A percentile compares a stretch with the other conserved stretches of the same genome.
Evolutionary conservation across 2,113 vertebrate species (phyloP).

Genomic region (Brevimyrus niger): DNA sequence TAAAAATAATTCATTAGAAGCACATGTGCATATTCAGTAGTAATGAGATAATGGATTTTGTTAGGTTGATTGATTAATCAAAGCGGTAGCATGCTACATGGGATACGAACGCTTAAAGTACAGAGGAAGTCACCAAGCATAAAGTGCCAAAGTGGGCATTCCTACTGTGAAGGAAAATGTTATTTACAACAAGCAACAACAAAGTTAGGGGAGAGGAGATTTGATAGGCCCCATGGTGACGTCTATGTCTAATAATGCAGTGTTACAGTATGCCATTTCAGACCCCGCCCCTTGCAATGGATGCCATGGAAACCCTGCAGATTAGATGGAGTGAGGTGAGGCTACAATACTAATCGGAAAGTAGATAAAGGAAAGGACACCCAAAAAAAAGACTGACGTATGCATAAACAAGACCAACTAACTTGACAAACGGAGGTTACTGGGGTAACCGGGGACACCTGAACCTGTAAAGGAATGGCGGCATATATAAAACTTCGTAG

Average conservation of each 20-base stretch:
- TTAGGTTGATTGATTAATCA: constrained; percentile 85
- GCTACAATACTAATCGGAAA: constrained; percentile 63
- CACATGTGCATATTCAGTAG: constrained; percentile 64
- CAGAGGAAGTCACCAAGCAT: constrained; percentile 76
- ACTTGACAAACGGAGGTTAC: constrained; percentile 98
- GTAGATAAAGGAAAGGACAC: constrained; percentile 56
- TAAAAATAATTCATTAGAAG: constrained; percentile 43
- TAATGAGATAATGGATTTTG: constrained; percentile 58
- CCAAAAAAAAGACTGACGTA: constrained; percentile 70
- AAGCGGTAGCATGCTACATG: constrained; percentile 87
- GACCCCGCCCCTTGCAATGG: constrained; percentile 73
- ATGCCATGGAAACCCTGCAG: constrained; percentile 68
- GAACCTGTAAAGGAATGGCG: constrained; percentile 88
- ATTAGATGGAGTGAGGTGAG: constrained; percentile 67
- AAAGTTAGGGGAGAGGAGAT: constrained; percentile 56
- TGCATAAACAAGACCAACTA: constrained; percentile 87
- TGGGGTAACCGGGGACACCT: constrained; percentile 82
- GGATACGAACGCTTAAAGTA: constrained; percentile 72
- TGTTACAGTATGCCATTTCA: constrained; percentile 65
- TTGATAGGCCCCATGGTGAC: constrained; percentile 64
- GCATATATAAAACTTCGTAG: constrained; percentile 63
- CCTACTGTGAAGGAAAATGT: constrained; percentile 73
- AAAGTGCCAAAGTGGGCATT: constrained; percentile 68
- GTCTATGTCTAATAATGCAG: constrained; percentile 82
- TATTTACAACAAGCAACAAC: constrained; percentile 62